Evolutionary conservation across 2,797 vertebrate genomes (phyloP), one percentile per base, ranked within the genome.

Genomic region (Leptodactylus fallax): DNA sequence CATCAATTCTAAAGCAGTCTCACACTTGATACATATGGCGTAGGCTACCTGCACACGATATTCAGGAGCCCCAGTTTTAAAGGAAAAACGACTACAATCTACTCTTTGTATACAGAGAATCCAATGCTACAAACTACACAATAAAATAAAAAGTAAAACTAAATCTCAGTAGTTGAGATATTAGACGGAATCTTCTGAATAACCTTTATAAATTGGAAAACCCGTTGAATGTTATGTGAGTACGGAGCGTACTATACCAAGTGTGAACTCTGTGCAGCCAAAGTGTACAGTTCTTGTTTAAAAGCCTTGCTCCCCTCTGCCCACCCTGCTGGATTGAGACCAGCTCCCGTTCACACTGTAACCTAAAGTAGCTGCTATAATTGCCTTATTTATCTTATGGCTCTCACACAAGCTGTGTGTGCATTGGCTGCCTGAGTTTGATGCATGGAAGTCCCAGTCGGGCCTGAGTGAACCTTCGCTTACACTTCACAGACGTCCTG

Each of bases 401-500:
- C 90, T 49, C 74, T 55, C 69, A 17, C 74, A 74, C 88, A 87
- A 86, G 81, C 88, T 79, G 79, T 79, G 88, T 86, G 88, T 79
- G 88, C 85, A 83, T 79, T 86, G 88, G 85, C 88, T 87, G 84
- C 88, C 80, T 83, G 85, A 92, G 91, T 91, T 91, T 92, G 95
- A 95, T 93, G 90, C 94, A 94, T 90, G 53, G 92, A 93, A 93
- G 94, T 94, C 95, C 95, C 95, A 94, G 93, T 93, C 94, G 87
- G 89, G 5, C 87, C 94, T 95, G 95, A 96, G 94, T 94, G 95
- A 95, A 95, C 94, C 95, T 95, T 95, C 95, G 95, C 94, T 95
- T 95, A 92, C 94, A 95, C 94, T 95, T 95, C 94, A 95, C 93
- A 95, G 94, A 93, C 93, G 94, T 94, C 88, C 74, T 86, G 85